Base-by-base conservation (phyloP, 2,888 invertebrate species). In the Sceliomorpha sp. region DNA sequence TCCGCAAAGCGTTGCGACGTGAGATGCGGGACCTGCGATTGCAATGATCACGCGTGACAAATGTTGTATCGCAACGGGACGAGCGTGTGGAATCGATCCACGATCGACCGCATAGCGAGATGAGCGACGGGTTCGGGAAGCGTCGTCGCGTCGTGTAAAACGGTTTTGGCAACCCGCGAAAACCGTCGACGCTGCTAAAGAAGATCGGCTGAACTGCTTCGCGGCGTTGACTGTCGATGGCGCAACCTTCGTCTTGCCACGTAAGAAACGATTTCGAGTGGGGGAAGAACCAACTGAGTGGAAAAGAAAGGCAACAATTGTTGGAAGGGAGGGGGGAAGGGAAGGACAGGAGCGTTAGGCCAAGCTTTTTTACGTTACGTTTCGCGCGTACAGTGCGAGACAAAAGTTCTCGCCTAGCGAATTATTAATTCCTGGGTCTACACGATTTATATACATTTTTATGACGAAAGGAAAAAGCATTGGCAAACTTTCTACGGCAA, bases 231-330 rank as follows among this genome's bases (percentile, higher is more conserved):
- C 67, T 40, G 44, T 26, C 39, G 55, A 29, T 60, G 67, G 67
- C 67, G 67, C 55, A 55, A 48, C 60, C 60, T 67, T 67, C 67
- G 60, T 55, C 42, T 37, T 60, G 55, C 60, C 67, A 67, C 55
- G 60, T 60, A 62, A 56, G 24, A 48, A n/a, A n/a, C n/a, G n/a
- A n/a, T n/a, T n/a, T n/a, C 45, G 58, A 47, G 59, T 40, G 53
- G 59, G 58, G 48, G 47, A 15, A 14, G 14, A 7, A 42, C 50
- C 51, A 58, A 36, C 48, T 44, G 48, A 36, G 32, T 34, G 42
- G 53, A 47, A 63, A 44, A 44, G 40, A 15, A 7, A 20, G n/a
- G 26, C 17, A n/a, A n/a, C n/a, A n/a, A n/a, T n/a, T n/a, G n/a
- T n/a, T n/a, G n/a, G n/a, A 36, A 64, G 50, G 56, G 17, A 56